Conservation (phyloP, 2,888 invertebrate genomes). For the Nomada ferruginata region DNA sequence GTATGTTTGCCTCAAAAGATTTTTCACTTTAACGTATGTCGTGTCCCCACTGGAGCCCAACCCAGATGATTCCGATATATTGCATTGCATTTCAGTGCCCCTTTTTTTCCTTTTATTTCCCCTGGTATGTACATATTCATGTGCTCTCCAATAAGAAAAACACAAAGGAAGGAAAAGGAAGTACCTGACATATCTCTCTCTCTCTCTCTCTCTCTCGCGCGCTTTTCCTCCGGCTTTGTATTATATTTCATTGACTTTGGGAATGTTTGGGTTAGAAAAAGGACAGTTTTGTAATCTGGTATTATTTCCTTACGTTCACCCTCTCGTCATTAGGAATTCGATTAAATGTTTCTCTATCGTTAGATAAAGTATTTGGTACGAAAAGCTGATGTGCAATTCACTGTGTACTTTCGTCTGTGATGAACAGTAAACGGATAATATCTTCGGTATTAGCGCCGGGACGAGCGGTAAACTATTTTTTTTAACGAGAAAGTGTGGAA, state of each 20-base stretch:
- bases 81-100: conserved; percentile 2
- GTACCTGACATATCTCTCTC: background rate
- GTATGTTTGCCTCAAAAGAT: conserved; percentile 35
- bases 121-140: conserved; percentile 17
- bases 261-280: conserved; percentile 40
- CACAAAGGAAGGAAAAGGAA: background rate
- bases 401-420: too few species aligned
- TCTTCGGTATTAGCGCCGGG: too few species aligned
- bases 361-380: too few species aligned
- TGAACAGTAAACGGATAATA: too few species aligned
- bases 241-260: background rate
- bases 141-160: background rate
- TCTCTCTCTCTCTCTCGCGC: too few species aligned
- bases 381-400: too few species aligned
- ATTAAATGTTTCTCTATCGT: background rate
- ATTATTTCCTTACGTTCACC: background rate
- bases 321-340: background rate
- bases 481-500: background rate
- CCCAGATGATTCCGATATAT: conserved; percentile 46
- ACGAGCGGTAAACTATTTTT: background rate
- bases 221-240: too few species aligned
- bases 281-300: too few species aligned
- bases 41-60: conserved; percentile 38
- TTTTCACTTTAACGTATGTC: conserved; percentile 34
- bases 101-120: background rate